These are phyloP conservation scores for Psix sp. DNA, from an alignment of 1,140 invertebrate species.

Conservation along the genomic window DNA sequence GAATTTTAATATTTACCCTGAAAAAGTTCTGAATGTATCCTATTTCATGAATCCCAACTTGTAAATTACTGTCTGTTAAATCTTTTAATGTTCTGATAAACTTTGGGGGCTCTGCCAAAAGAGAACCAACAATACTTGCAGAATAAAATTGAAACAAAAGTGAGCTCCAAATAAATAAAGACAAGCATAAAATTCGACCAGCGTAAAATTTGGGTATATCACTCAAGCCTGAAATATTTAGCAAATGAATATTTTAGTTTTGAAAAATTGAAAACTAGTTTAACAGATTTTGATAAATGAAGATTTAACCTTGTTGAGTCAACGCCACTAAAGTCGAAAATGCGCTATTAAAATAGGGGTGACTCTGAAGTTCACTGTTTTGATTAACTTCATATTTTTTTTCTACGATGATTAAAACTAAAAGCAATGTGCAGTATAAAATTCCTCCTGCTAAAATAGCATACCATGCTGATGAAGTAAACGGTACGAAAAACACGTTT, in stretches of 20 bases:
- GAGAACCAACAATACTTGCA: conserved; percentile 83
- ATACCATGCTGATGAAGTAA: conserved; percentile 55
- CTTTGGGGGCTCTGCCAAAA: conserved; percentile 81
- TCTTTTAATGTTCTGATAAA: conserved; percentile 81
- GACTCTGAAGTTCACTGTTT: conserved; percentile 7
- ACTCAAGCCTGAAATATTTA: conserved; percentile 70
- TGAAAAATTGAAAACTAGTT: too few relatives aligned
- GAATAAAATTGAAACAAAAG: conserved; percentile 85
- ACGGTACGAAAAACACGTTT: conserved; percentile 73
- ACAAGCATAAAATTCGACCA: conserved; percentile 80
- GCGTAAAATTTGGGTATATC: conserved; percentile 76
- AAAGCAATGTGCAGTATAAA: conserved; percentile 52
- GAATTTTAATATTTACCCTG: conserved; percentile 70
- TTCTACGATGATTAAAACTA: conserved; percentile 46
- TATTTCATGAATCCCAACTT: conserved; percentile 80
- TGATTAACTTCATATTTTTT: background rate
- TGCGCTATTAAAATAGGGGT: conserved; percentile 58
- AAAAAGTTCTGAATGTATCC: conserved; percentile 81
- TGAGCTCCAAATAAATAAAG: conserved; percentile 81
- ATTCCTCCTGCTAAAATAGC: background rate
- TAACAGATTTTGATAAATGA: background rate
- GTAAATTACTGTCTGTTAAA: conserved; percentile 80
- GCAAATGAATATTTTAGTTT: too few relatives aligned
- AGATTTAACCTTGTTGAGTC: conserved; percentile 77
- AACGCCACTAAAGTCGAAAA: conserved; percentile 73